Evolutionary conservation across 2,797 vertebrate species (phyloP).

Genomic region (Perdix hodgsoniae): DNA sequence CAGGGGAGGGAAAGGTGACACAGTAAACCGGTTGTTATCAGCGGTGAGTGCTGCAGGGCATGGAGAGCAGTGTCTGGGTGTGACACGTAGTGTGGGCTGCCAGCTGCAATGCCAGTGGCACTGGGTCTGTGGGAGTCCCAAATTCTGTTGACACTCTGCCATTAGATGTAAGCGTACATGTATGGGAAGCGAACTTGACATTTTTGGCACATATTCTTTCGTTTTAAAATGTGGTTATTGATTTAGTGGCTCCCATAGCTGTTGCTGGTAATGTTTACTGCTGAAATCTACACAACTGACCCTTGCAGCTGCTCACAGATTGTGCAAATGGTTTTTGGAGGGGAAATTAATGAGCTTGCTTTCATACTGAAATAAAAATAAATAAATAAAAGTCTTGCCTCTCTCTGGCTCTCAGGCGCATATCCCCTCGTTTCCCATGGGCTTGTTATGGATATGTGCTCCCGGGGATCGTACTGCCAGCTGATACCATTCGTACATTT

Average conservation of each 20-base stretch:
- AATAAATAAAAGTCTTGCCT: neutral
- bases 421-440: neutral
- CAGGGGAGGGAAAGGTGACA: neutral
- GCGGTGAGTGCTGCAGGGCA: accelerated
- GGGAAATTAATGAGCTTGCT: neutral
- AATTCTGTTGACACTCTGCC: neutral
- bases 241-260: neutral
- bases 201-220: neutral
- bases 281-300: neutral
- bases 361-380: neutral
- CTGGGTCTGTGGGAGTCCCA: neutral
- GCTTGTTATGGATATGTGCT: constrained; percentile 2
- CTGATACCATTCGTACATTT: constrained; percentile 27
- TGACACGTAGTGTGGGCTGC: neutral
- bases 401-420: neutral
- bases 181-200: neutral
- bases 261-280: neutral
- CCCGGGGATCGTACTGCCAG: neutral
- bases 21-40: neutral
- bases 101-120: neutral
- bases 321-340: neutral
- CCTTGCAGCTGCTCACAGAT: neutral
- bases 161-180: neutral
- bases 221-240: neutral
- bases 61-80: neutral